Base-by-base conservation (phyloP, 2,888 invertebrate genomes). In the Melipona beecheii region DNA sequence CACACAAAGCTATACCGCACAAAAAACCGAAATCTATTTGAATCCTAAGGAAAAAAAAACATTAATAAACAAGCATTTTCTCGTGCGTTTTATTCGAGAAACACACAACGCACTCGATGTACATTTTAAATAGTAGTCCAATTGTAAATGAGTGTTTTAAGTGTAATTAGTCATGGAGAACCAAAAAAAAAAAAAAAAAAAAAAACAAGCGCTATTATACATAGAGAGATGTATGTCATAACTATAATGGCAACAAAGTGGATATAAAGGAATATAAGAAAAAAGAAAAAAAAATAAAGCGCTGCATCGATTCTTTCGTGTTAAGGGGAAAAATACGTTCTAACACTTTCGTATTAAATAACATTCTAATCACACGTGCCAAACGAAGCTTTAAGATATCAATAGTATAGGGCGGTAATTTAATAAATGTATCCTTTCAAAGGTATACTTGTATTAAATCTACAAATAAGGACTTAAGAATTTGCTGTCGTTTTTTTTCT, bases 311-410 rank as follows among this genome's bases (percentile, higher is more conserved):
- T 92, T 91, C 91, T 93, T 92, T 91, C 92, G 91, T 91, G 91
- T 90, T 90, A 74, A 93, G 91, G 5, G 0, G 36, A 9, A 9
- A 36, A n/a, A 92, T 91, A 93, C 91, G 93, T 94, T 94, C 93
- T 93, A 93, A 94, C 64, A 72, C 54, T 77, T 77, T 77, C 83
- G 54, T 83, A 83, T 83, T 85, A 87, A 93, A 91, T 92, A 91
- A 93, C 92, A 94, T 94, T 94, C 92, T 93, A 93, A 94, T 93
- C 91, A 92, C 92, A 94, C 91, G 94, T 94, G 94, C 94, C 94
- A 93, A 93, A 93, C 88, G 91, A 93, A 92, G 92, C 93, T 93
- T 93, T 92, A 92, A 92, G 86, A 85, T 86, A 87, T 87, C 84
- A 76, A 82, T 77, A 77, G 85, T 68, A 73, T 80, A 80, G 72